phyloP scores from a whole-genome alignment of 1,140 invertebrate genomes.

The Drosophila leontia region DNA sequence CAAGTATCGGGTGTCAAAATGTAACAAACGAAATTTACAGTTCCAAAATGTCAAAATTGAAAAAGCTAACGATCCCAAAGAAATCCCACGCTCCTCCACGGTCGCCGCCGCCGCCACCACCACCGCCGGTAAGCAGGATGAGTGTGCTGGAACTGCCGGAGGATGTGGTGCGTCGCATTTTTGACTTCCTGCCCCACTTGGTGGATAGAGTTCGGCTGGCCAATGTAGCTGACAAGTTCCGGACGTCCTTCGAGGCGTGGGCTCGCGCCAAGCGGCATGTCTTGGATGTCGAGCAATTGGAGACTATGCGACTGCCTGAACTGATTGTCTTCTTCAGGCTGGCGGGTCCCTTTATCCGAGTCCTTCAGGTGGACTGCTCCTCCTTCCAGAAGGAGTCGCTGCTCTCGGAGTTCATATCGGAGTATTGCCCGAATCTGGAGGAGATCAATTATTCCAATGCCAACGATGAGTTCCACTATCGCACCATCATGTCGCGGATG shows the following conservation, averaged over 20 bases:
- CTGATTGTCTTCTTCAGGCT: constrained; percentile 62
- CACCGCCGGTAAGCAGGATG: not conserved
- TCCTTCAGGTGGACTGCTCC: constrained; percentile 44
- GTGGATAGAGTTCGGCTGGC: constrained; percentile 56
- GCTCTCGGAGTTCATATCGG: constrained; percentile 59
- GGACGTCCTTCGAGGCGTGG: constrained; percentile 42
- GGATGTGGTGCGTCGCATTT: constrained; percentile 49
- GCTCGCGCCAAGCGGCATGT: constrained; percentile 30
- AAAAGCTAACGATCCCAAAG: not conserved
- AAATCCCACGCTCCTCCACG: not conserved
- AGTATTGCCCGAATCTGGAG: constrained; percentile 62
- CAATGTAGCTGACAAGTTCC: constrained; percentile 51
- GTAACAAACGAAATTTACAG: constrained; percentile 49
- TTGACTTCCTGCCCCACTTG: constrained; percentile 37
- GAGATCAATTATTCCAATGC: constrained; percentile 61
- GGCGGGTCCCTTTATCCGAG: constrained; percentile 53
- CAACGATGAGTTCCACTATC: constrained; percentile 67
- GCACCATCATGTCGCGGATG: constrained; percentile 41
- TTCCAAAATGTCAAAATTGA: constrained; percentile 16
- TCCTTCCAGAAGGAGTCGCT: constrained; percentile 67
- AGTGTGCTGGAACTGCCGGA: constrained; percentile 47
- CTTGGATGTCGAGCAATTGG: constrained; percentile 48
- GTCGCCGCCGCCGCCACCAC: not conserved
- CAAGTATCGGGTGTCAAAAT: constrained; percentile 30
- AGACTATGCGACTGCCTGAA: constrained; percentile 53